Conservation (phyloP, 1,140 invertebrate species). For the Apocrypta bakeri region DNA sequence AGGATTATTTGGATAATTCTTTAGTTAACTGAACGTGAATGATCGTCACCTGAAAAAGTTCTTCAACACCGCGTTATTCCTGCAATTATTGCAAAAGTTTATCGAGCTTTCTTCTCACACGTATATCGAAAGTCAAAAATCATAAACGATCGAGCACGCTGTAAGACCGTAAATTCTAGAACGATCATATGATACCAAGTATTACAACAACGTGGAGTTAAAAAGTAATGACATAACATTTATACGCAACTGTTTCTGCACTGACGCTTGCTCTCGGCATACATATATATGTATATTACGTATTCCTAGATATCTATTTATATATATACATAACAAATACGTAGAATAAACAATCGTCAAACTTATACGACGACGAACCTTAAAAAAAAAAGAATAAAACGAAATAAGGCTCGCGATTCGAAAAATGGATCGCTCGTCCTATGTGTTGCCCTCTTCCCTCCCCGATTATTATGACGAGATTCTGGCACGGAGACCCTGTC, state of each 20-base stretch:
- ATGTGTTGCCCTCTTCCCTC: neutral
- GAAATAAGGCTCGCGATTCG: constrained; percentile 9
- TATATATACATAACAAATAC: neutral
- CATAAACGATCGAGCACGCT: constrained; percentile 15
- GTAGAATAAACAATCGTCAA: neutral
- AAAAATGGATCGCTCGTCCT: constrained; percentile 44
- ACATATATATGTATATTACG: neutral
- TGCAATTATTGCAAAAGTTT: neutral
- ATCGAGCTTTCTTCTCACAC: constrained; percentile 12
- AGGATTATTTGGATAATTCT: neutral
- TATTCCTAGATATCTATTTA: neutral
- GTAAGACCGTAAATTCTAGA: neutral
- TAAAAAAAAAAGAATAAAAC: neutral
- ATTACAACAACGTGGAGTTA: neutral
- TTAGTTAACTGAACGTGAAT: neutral
- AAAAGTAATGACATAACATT: neutral
- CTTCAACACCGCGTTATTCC: neutral
- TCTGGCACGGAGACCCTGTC: constrained; percentile 71
- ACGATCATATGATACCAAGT: neutral
- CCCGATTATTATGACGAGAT: constrained; percentile 49
- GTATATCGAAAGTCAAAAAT: neutral
- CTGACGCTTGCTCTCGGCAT: constrained; percentile 28
- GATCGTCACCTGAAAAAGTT: neutral
- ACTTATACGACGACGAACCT: neutral
- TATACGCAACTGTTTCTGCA: constrained; percentile 14